phyloP scores from a whole-genome alignment of 2,888 invertebrate genomes.

The Tromatobia lineatoria region DNA sequence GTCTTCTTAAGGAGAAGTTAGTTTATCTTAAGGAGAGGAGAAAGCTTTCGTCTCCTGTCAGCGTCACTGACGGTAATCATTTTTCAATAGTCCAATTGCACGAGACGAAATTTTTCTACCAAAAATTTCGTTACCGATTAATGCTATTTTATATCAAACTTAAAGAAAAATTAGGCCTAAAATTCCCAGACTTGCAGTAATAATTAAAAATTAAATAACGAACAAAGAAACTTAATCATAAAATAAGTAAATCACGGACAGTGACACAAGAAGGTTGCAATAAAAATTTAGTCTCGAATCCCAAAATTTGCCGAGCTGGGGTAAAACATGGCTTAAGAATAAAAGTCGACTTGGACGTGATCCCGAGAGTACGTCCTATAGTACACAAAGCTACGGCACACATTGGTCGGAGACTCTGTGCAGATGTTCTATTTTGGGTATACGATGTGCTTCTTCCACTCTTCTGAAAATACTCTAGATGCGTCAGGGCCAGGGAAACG shows the following conservation, averaged over 20 bases:
- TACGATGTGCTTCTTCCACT: constrained; percentile 65
- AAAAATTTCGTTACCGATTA: no score
- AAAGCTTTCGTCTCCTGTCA: no score
- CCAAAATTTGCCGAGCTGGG: constrained; percentile 21
- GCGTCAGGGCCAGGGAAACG: constrained; percentile 62
- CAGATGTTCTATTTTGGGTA: constrained; percentile 64
- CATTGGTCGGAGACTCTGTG: constrained; percentile 46
- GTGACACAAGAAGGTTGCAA: neutral
- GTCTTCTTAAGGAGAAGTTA: no score
- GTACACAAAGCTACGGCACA: constrained; percentile 27
- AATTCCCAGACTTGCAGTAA: no score
- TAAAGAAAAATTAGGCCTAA: no score
- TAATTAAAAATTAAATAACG: neutral
- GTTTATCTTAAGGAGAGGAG: no score
- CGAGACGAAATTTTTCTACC: no score
- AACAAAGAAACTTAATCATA: neutral
- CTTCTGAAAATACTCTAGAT: constrained; percentile 68
- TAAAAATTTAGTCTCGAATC: neutral
- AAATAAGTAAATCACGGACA: neutral
- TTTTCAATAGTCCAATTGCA: no score
- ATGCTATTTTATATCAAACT: no score
- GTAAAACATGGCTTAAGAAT: constrained; percentile 53
- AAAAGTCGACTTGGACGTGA: constrained; percentile 61
- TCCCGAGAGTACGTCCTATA: constrained; percentile 45
- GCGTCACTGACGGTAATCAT: no score